These are phyloP conservation scores for Tragelaphus imberbis DNA, from an alignment of 2,113 vertebrate genomes.

Conservation along the genomic window DNA sequence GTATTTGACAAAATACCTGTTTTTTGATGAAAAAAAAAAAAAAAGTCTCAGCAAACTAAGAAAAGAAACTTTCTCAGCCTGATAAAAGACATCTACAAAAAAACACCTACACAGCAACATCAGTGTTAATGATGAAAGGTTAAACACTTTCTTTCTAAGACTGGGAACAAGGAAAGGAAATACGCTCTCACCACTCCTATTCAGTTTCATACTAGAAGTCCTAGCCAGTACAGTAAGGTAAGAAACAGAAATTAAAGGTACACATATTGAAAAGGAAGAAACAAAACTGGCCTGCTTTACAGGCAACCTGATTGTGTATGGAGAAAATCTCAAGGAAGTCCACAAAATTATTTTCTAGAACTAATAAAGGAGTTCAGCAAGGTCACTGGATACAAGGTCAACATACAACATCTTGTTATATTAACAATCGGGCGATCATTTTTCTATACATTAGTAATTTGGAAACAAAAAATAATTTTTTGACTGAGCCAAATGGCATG, in stretches of 20 bases:
- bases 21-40: neutral
- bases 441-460: neutral
- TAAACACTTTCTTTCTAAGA: neutral
- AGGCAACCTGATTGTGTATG: neutral
- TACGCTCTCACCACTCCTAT: neutral
- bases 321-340: neutral
- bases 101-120: neutral
- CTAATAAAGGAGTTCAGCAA: neutral
- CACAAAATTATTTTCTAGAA: neutral
- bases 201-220: neutral
- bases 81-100: neutral
- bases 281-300: constrained; percentile 7
- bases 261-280: neutral
- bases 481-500: neutral
- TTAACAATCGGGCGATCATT: neutral
- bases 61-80: neutral
- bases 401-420: neutral
- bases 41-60: neutral
- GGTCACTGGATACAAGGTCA: neutral
- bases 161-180: neutral
- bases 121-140: neutral
- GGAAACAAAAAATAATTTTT: neutral
- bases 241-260: constrained; percentile 12
- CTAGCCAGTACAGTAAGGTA: neutral
- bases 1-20: neutral